These are phyloP conservation scores for Endomychus coccineus DNA, from an alignment of 2,888 invertebrate species.

Conservation along the genomic window DNA sequence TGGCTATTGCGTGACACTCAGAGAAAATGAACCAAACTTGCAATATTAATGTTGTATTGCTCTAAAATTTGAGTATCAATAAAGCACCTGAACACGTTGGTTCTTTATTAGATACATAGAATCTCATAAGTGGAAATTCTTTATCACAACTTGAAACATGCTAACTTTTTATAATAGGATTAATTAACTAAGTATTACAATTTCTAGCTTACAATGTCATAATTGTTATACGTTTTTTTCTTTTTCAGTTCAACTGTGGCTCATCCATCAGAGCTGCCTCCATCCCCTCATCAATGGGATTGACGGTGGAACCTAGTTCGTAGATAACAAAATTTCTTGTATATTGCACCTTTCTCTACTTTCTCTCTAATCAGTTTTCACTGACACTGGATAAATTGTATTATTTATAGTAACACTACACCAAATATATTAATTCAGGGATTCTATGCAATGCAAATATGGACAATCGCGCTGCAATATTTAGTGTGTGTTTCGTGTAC, in stretches of 20 bases:
- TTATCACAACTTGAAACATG: too few species aligned
- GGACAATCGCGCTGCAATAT: constrained; percentile 34
- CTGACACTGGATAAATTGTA: constrained; percentile 12
- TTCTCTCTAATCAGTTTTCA: constrained; percentile 22
- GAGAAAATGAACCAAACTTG: too few species aligned
- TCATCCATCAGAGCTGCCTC: constrained; percentile 95
- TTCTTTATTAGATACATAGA: too few species aligned
- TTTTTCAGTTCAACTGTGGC: constrained; percentile 90
- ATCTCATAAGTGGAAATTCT: too few species aligned
- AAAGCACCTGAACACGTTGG: too few species aligned
- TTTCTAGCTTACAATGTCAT: constrained; percentile 5
- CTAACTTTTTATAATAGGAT: too few species aligned
- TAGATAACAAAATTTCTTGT: constrained; percentile 36
- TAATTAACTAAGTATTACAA: too few species aligned
- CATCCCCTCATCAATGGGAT: constrained; percentile 97
- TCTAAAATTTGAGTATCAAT: too few species aligned
- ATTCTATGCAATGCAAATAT: constrained; percentile 39
- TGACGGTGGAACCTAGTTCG: constrained; percentile 52
- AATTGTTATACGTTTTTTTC: constrained; percentile 15
- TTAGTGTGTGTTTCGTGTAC: constrained; percentile 37
- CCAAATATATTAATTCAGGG: constrained; percentile 45
- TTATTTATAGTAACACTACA: constrained; percentile 31
- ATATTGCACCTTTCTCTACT: constrained; percentile 22
- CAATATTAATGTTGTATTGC: too few species aligned
- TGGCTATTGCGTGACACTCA: too few species aligned